Conservation (phyloP, 2,797 vertebrate species). For the Anguilla megastoma region DNA sequence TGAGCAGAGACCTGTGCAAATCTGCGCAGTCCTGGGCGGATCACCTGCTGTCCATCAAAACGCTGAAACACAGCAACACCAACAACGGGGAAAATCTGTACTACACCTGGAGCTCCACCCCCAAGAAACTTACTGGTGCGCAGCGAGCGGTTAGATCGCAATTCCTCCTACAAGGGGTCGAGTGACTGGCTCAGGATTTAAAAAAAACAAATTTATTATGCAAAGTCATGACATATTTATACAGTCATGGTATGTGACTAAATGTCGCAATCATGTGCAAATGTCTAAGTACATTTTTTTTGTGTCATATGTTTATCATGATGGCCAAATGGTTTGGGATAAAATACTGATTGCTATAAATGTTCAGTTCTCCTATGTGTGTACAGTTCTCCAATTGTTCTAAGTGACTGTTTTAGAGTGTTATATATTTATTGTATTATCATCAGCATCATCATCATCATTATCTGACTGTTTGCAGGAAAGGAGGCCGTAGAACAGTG, state of each 20-base stretch:
- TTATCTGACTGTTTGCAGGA: constrained; percentile 25
- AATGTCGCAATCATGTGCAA: background rate
- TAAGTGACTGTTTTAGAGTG: too few species aligned
- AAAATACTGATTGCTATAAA: too few species aligned
- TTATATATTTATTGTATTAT: background rate
- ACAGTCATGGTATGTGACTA: background rate
- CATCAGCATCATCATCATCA: too few species aligned
- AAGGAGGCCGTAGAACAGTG: constrained; percentile 43
- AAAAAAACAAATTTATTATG: background rate
- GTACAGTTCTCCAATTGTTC: too few species aligned
- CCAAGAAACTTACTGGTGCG: constrained; percentile 4
- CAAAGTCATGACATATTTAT: background rate
- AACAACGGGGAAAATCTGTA: constrained; percentile 52
- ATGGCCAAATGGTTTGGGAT: too few species aligned
- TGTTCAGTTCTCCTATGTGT: too few species aligned
- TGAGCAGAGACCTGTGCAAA: constrained; percentile 39
- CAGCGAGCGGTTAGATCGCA: background rate
- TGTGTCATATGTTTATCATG: too few species aligned
- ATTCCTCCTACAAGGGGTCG: too few species aligned
- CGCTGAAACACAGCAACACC: constrained; percentile 44
- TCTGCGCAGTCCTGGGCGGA: constrained; percentile 52
- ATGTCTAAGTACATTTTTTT: background rate
- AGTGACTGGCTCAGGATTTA: too few species aligned
- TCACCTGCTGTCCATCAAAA: constrained; percentile 29
- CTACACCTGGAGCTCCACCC: constrained; percentile 35